Evolutionary conservation across 2,113 vertebrate genomes (phyloP).

Genomic region (Xenopus tropicalis): UCB_Xtro_10.0 CM004450.2:8096501-8097000

Average conservation of each 20-base stretch:
- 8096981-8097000: no score
- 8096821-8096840: conserved; percentile 31
- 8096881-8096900: no score
- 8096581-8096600: not conserved
- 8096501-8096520: no score
- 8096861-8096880: no score
- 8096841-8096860: conserved; percentile 4
- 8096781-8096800: conserved; percentile 57
- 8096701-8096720: conserved; percentile 66
- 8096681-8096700: conserved; percentile 14
- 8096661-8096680: conserved; percentile 15
- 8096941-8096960: no score
- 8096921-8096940: no score
- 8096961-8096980: no score
- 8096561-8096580: no score
- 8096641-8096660: conserved; percentile 28
- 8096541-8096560: no score
- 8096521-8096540: no score
- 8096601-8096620: not conserved
- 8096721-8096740: conserved; percentile 64
- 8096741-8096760: conserved; percentile 57
- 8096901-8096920: no score
- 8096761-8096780: conserved; percentile 63
- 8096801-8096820: conserved; percentile 47
- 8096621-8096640: conserved; percentile 13